phyloP scores from a whole-genome alignment of 2,797 vertebrate species.

The Silurus lanzhouensis region DNA sequence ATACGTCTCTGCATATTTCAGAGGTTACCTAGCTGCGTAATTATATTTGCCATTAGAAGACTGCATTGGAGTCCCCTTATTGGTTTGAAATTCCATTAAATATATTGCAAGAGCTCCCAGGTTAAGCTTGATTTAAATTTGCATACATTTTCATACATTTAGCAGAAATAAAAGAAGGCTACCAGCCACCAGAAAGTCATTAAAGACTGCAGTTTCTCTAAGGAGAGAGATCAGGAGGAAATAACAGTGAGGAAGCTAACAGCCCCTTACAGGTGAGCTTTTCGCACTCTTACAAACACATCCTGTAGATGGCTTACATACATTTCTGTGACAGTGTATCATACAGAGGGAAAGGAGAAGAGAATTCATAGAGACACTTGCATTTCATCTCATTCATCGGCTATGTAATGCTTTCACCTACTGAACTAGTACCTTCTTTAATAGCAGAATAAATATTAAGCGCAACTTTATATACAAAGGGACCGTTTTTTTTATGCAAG shows the following conservation, averaged over 20 bases:
- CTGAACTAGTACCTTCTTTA: neutral
- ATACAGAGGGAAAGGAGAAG: constrained; percentile 1
- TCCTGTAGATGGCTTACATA: constrained; percentile 39
- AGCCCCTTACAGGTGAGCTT: constrained; percentile 82
- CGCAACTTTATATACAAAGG: neutral
- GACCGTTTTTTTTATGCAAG: neutral
- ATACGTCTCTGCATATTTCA: constrained; percentile 77
- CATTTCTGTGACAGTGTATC: constrained; percentile 29
- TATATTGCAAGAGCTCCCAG: constrained; percentile 90
- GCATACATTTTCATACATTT: constrained; percentile 99
- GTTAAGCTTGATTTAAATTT: constrained; percentile 99
- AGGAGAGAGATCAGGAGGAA: constrained; percentile 67
- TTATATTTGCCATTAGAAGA: constrained; percentile 88
- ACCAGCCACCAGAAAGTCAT: constrained; percentile 92
- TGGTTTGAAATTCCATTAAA: constrained; percentile 98
- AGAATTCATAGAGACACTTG: neutral
- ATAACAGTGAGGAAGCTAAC: constrained; percentile 61
- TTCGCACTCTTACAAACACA: constrained; percentile 50
- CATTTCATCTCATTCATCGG: neutral
- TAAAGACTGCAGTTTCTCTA: constrained; percentile 84
- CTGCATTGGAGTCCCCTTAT: constrained; percentile 83
- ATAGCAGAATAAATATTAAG: neutral
- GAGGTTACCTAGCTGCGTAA: constrained; percentile 81
- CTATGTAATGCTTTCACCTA: neutral
- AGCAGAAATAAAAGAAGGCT: constrained; percentile 98